These are phyloP conservation scores for Nanorana parkeri DNA, from an alignment of 2,113 vertebrate species.

Conservation along the genomic window DNA sequence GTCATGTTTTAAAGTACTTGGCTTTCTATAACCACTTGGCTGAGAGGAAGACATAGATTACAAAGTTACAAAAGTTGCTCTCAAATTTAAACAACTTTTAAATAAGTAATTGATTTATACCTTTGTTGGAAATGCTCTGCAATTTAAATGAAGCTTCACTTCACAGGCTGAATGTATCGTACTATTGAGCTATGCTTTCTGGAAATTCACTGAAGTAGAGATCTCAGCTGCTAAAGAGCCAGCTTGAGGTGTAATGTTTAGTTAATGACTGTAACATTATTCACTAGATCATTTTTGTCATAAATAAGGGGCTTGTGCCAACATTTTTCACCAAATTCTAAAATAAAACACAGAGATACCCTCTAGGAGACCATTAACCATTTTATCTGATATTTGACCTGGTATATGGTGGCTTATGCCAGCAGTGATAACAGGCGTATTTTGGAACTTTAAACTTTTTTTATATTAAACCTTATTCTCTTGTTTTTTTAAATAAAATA, in stretches of 20 bases:
- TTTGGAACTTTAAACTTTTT: too few species aligned
- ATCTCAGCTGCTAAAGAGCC: neutral
- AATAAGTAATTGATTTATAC: conserved; percentile 54
- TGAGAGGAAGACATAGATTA: conserved; percentile 47
- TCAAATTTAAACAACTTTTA: conserved; percentile 48
- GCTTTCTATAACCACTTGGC: conserved; percentile 46
- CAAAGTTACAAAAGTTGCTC: conserved; percentile 44
- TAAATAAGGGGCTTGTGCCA: too few species aligned
- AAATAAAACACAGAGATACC: too few species aligned
- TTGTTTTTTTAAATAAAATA: too few species aligned
- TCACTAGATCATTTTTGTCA: too few species aligned
- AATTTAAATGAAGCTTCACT: conserved; percentile 47
- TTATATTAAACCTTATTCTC: too few species aligned
- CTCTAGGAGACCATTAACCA: too few species aligned
- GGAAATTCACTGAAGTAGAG: conserved; percentile 9
- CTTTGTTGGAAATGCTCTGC: conserved; percentile 51
- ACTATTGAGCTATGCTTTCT: conserved; percentile 3
- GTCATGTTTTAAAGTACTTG: conserved; percentile 51
- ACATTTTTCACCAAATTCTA: too few species aligned
- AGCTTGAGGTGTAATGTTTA: neutral
- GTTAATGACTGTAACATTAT: neutral
- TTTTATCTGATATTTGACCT: too few species aligned
- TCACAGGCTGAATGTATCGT: conserved; percentile 20
- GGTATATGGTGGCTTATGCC: too few species aligned
- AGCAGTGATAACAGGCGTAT: too few species aligned